Evolutionary conservation across 2,888 invertebrate genomes (phyloP).

Genomic region (Eremobia ochroleuca): DNA sequence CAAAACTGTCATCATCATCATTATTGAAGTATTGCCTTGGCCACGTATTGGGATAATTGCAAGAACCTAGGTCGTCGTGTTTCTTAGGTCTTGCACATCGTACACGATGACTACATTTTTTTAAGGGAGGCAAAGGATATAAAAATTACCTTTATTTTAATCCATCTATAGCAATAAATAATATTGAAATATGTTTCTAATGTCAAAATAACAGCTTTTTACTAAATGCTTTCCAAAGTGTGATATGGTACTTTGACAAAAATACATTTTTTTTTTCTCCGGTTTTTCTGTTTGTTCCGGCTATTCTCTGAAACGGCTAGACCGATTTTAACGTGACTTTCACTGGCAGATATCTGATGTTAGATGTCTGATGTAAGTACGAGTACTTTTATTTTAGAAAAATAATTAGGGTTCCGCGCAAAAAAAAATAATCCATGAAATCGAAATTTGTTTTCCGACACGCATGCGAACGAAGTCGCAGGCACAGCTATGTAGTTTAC

Average conservation of each 20-base stretch:
- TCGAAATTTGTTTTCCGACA: too few relatives aligned
- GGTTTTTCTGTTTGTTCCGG: too few relatives aligned
- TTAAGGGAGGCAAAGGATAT: background rate
- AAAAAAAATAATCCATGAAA: background rate
- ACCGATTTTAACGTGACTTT: too few relatives aligned
- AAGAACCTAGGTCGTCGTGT: background rate
- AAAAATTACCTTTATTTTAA: background rate
- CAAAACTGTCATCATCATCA: background rate
- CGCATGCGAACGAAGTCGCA: too few relatives aligned
- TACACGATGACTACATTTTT: background rate
- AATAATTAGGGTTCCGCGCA: background rate
- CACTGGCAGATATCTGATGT: background rate
- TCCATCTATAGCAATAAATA: background rate
- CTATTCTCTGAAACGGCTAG: too few relatives aligned
- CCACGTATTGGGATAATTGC: conserved; percentile 11
- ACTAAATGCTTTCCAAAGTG: too few relatives aligned
- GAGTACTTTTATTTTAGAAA: background rate
- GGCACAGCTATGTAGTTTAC: background rate
- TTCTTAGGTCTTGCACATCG: background rate
- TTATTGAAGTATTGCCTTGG: conserved; percentile 19
- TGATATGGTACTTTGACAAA: too few relatives aligned
- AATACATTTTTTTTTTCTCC: too few relatives aligned
- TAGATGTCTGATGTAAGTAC: background rate
- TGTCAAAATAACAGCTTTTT: background rate
- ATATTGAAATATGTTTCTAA: background rate